Evolutionary conservation across 2,888 invertebrate genomes (phyloP).

Genomic region (Mesoligia furuncula): DNA sequence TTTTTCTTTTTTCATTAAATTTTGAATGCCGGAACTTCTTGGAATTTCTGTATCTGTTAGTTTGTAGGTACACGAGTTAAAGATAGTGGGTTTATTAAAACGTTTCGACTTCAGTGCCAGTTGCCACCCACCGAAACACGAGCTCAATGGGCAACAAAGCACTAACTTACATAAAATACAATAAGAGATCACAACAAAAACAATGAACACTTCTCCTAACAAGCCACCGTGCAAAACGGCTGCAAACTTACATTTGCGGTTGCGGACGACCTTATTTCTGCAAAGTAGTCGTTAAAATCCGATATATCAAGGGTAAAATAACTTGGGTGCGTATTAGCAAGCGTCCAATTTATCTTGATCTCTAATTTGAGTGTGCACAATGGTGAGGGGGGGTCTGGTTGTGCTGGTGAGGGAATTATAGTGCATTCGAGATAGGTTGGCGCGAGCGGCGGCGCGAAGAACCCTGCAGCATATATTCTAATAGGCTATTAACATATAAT

Average conservation of each 20-base stretch:
- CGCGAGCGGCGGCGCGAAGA: slow-evolving; percentile 81
- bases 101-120: slow-evolving; percentile 42
- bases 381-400: slow-evolving; percentile 65
- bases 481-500: slow-evolving; percentile 91
- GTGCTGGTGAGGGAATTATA: slow-evolving; percentile 70
- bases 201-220: slow-evolving; percentile 83
- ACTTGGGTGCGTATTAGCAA: slow-evolving; percentile 67
- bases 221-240: slow-evolving; percentile 81
- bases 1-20: slow-evolving; percentile 67
- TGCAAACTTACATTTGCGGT: slow-evolving; percentile 59
- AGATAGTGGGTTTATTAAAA: slow-evolving; percentile 59
- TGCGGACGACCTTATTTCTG: slow-evolving; percentile 44
- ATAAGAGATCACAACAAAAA: slow-evolving; percentile 79
- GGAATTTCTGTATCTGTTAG: slow-evolving; percentile 66
- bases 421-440: slow-evolving; percentile 74
- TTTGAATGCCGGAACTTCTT: slow-evolving; percentile 69
- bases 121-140: slow-evolving; percentile 76
- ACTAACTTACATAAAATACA: slow-evolving; percentile 73
- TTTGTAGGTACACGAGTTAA: slow-evolving; percentile 58
- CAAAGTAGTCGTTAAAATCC: slow-evolving; percentile 59
- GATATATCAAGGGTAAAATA: slow-evolving; percentile 33
- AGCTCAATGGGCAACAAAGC: slow-evolving; percentile 75
- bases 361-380: slow-evolving; percentile 39
- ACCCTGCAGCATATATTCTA: slow-evolving; percentile 87
- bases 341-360: slow-evolving; percentile 73